Evolutionary conservation across 2,113 vertebrate species (phyloP).

Genomic region (Xiphophorus maculatus): DNA sequence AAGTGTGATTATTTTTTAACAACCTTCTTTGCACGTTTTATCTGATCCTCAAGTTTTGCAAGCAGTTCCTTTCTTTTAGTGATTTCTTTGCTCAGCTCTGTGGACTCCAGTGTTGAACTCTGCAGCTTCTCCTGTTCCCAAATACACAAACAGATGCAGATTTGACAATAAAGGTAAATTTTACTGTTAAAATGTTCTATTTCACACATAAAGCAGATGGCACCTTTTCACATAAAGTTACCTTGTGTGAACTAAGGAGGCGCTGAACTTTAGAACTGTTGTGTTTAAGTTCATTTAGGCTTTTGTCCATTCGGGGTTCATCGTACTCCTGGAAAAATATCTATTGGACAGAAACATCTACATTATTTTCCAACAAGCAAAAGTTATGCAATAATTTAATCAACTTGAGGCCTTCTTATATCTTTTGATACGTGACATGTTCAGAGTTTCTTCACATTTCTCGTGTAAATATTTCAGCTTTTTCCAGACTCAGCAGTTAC

Average conservation of each 20-base stretch:
- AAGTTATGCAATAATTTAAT: background rate
- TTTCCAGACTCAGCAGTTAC: background rate
- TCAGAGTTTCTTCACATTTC: background rate
- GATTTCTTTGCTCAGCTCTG: conserved; percentile 51
- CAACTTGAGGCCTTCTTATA: background rate
- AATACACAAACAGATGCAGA: background rate
- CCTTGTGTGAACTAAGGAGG: conserved; percentile 53
- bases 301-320: conserved; percentile 13
- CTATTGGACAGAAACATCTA: conserved; percentile 14
- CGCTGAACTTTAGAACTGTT: conserved; percentile 40
- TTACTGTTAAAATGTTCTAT: background rate
- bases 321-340: conserved; percentile 37
- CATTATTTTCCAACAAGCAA: background rate
- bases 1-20: background rate
- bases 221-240: conserved; percentile 1
- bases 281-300: conserved; percentile 33
- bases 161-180: background rate
- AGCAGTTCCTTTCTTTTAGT: conserved; percentile 40
- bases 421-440: background rate
- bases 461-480: background rate
- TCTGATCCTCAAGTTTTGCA: conserved; percentile 33
- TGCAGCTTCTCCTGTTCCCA: conserved; percentile 56
- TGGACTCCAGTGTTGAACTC: conserved; percentile 9
- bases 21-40: conserved; percentile 26
- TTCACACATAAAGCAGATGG: background rate